Evolutionary conservation across 2,797 vertebrate genomes (phyloP).

Genomic region (Perodicticus potto): DNA sequence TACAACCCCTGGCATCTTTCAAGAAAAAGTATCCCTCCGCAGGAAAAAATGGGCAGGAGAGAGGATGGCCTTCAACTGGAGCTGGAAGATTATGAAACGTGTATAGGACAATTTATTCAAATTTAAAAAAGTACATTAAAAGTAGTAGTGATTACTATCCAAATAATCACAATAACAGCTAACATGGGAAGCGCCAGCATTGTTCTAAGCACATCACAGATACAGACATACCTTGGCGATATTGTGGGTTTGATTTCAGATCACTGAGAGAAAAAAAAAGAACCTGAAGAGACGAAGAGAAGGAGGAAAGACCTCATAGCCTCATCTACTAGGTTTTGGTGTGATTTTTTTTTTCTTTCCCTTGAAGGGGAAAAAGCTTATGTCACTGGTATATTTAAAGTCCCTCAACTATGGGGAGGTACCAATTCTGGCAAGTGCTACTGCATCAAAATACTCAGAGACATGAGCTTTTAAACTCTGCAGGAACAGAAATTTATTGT

Average conservation of each 20-base stretch:
- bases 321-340: too few species aligned
- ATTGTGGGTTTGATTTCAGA: not conserved
- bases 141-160: not conserved
- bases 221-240: not conserved
- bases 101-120: not conserved
- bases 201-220: not conserved
- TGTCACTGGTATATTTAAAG: too few species aligned
- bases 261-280: not conserved
- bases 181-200: not conserved
- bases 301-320: too few species aligned
- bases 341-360: too few species aligned
- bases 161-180: not conserved
- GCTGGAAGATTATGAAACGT: not conserved
- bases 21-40: not conserved
- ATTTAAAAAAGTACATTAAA: not conserved
- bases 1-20: not conserved
- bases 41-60: not conserved
- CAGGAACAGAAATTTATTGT: too few species aligned
- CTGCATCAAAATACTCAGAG: too few species aligned
- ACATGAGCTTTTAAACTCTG: too few species aligned
- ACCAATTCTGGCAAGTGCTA: too few species aligned
- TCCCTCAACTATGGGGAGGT: too few species aligned
- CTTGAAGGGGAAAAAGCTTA: too few species aligned
- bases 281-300: too few species aligned
- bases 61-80: not conserved